phyloP scores from a whole-genome alignment of 1,140 invertebrate species.

The Dendroctonus valens region DNA sequence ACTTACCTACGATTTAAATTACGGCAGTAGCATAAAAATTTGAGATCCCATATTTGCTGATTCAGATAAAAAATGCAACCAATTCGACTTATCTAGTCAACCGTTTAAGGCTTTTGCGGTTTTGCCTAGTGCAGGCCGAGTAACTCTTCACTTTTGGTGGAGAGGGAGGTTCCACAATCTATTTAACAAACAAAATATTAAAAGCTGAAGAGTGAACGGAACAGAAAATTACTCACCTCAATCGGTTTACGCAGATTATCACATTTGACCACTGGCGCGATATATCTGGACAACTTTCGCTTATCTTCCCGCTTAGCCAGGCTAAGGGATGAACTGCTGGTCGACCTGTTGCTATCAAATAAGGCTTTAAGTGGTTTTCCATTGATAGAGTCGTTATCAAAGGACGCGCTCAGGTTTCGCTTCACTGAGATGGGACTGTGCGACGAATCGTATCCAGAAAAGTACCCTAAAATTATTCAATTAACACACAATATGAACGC shows the following conservation, averaged over 20 bases:
- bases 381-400: slow-evolving; percentile 7
- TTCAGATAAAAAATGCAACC: slow-evolving; percentile 1
- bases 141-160: slow-evolving; percentile 34
- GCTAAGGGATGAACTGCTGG: background rate
- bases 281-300: slow-evolving; percentile 2
- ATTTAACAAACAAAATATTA: slow-evolving; percentile 13
- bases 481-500: background rate
- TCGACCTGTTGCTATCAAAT: slow-evolving; percentile 21
- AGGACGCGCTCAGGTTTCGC: slow-evolving; percentile 35
- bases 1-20: slow-evolving; percentile 1
- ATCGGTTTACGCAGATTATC: slow-evolving; percentile 8
- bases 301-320: slow-evolving; percentile 10
- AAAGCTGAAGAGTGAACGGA: slow-evolving; percentile 8
- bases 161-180: slow-evolving; percentile 33
- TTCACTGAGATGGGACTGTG: slow-evolving; percentile 31
- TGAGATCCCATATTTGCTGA: background rate
- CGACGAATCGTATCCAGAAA: slow-evolving; percentile 27
- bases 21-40: background rate
- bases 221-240: slow-evolving; percentile 12
- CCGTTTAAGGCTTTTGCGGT: slow-evolving; percentile 40
- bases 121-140: slow-evolving; percentile 38
- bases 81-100: slow-evolving; percentile 35
- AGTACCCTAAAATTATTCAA: slow-evolving; percentile 23
- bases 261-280: slow-evolving; percentile 4
- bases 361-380: slow-evolving; percentile 12